These are phyloP conservation scores for Pammene fasciana DNA, from an alignment of 2,888 invertebrate species.

Conservation along the genomic window DNA sequence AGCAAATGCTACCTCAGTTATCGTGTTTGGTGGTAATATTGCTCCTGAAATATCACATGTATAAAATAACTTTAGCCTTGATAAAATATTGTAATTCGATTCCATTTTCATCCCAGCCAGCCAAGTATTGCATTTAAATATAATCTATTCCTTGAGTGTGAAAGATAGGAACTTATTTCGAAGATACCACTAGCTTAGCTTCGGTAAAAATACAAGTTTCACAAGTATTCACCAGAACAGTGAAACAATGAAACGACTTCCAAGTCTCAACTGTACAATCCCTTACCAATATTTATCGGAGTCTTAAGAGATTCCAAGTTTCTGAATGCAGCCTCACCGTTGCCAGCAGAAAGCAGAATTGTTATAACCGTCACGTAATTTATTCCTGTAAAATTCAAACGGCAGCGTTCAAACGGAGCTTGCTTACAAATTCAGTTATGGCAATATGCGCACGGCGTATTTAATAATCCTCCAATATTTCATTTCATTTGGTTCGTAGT, in stretches of 20 bases:
- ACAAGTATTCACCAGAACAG: constrained; percentile 6
- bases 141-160: too few relatives aligned
- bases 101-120: too few relatives aligned
- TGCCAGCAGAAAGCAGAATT: constrained; percentile 53
- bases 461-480: constrained; percentile 37
- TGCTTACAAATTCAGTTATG: constrained; percentile 36
- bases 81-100: too few relatives aligned
- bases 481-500: constrained; percentile 24
- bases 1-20: constrained; percentile 72
- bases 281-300: constrained; percentile 69
- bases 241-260: constrained; percentile 23
- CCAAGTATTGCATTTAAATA: too few relatives aligned
- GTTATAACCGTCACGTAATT: constrained; percentile 57
- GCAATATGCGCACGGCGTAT: constrained; percentile 34
- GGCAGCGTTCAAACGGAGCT: constrained; percentile 33
- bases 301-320: constrained; percentile 69
- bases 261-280: neutral
- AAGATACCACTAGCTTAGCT: neutral
- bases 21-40: constrained; percentile 72
- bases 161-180: too few relatives aligned
- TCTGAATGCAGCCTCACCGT: constrained; percentile 61
- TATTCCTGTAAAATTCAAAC: constrained; percentile 55
- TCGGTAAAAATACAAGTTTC: constrained; percentile 2
- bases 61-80: too few relatives aligned
- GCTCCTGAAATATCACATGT: constrained; percentile 57